phyloP scores from a whole-genome alignment of 1,140 invertebrate species.

The Solenopsis invicta region DNA sequence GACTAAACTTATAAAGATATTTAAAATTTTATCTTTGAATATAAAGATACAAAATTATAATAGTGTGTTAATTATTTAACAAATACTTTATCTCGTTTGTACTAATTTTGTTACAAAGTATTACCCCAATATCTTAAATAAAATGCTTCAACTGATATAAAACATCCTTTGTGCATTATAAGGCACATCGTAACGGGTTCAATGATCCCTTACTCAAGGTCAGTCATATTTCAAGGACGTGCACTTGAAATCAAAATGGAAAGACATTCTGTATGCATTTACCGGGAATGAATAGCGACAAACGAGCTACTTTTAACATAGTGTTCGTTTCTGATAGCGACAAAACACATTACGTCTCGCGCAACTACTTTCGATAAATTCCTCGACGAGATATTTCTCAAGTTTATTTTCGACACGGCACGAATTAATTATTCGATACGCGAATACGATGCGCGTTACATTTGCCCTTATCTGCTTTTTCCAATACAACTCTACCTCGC shows the following conservation, averaged over 20 bases:
- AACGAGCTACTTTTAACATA: neutral
- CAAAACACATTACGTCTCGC: neutral
- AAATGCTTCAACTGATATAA: constrained; percentile 6
- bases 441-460: constrained; percentile 30
- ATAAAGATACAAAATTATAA: neutral
- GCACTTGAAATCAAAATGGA: constrained; percentile 13
- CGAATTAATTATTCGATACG: constrained; percentile 46
- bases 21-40: neutral
- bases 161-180: neutral
- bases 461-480: constrained; percentile 40
- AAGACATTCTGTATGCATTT: neutral
- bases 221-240: constrained; percentile 1
- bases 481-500: neutral
- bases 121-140: neutral
- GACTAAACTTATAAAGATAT: neutral
- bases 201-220: neutral
- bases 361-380: constrained; percentile 46
- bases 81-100: neutral
- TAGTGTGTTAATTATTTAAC: neutral
- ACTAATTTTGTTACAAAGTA: neutral
- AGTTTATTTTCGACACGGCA: constrained; percentile 30
- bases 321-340: neutral
- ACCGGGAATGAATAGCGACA: neutral
- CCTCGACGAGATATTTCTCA: constrained; percentile 11
- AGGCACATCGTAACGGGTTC: neutral